Percentiles rank a stretch among this genome's conserved stretches.
phyloP scores from a whole-genome alignment of 2,888 invertebrate genomes.

The Meiosimyza platycephala region DNA sequence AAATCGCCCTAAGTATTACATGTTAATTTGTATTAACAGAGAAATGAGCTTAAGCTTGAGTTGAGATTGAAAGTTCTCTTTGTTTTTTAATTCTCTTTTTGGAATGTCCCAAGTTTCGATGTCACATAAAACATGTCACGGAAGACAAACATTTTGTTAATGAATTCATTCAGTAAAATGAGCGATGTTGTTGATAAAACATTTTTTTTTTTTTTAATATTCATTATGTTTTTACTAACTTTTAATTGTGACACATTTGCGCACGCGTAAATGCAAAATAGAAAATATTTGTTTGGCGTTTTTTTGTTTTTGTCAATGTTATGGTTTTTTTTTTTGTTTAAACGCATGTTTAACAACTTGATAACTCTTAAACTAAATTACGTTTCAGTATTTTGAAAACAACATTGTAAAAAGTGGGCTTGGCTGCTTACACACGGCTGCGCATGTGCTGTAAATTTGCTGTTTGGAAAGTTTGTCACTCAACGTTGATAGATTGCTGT shows the following conservation, averaged over 20 bases:
- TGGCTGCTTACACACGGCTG: constrained; percentile 10
- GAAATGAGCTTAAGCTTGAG: no score
- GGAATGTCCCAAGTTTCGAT: no score
- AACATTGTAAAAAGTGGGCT: constrained; percentile 8
- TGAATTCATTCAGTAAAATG: constrained; percentile 7
- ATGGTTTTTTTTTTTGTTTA: constrained; percentile 3
- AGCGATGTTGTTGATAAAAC: no score
- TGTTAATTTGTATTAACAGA: no score
- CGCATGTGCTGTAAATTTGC: constrained; percentile 13
- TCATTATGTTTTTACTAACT: no score
- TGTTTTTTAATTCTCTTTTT: no score
- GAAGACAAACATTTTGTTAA: constrained; percentile 25
- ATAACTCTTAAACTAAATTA: constrained; percentile 10
- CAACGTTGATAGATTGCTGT: not conserved
- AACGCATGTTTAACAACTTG: constrained; percentile 14
- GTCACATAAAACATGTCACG: not conserved
- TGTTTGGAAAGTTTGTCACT: constrained; percentile 14
- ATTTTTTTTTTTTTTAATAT: no score
- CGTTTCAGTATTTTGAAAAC: not conserved
- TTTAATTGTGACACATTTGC: no score
- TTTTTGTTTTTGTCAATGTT: not conserved
- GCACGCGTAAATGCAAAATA: no score
- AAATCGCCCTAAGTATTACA: no score
- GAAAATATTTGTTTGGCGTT: constrained; percentile 15
- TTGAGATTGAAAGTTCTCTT: no score